Base-by-base conservation (phyloP, 2,113 vertebrate species). In the Gymnorhina tibicen region DNA sequence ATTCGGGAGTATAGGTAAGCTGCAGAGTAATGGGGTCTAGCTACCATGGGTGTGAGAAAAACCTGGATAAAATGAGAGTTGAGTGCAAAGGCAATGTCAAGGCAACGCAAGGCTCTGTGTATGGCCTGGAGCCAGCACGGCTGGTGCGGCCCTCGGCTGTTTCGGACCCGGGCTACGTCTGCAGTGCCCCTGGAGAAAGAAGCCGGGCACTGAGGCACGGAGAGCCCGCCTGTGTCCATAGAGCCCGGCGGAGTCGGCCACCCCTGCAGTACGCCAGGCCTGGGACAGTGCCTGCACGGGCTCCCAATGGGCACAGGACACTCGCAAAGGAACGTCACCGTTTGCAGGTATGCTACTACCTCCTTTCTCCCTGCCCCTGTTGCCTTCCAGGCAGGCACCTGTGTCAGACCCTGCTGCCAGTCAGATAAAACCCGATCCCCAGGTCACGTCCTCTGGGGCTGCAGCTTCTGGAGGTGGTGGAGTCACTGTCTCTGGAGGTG, bases 341-440 rank as follows among this genome's bases (percentile, higher is more conserved):
- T 19, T 3, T 15, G 42, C 6, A 22, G 60, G 5, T 22, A 0
- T 1, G 9, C 22, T 14, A 10, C 14, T 27, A 4, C 2, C 50
- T 17, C 16, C 41, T 21, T 28, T 42, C 46, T 26, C 62, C 33
- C 35, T 16, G 13, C 3, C 13, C 22, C 18, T 3, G 11, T 3
- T 11, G 41, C 11, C 23, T 47, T 11, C 22, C 39, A n/a, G 33
- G 68, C 15, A 13, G 32, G 59, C 20, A 6, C 11, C 55, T 23
- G 27, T 6, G 21, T 32, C 59, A 53, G 35, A 27, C 28, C 37
- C 44, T 6, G 30, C 24, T 50, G 26, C 13, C 41, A 7, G 64
- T 9, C 79, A 17, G 55, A 2, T 7, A 50, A 91, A 37, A 12
- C 20, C 33, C 9, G 4, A 22, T 23, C 30, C 42, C 24, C 46